A percentile compares a stretch with the other conserved stretches of the same genome.
Conservation (phyloP, 1,140 invertebrate genomes). For the Sycophila sp. region DNA sequence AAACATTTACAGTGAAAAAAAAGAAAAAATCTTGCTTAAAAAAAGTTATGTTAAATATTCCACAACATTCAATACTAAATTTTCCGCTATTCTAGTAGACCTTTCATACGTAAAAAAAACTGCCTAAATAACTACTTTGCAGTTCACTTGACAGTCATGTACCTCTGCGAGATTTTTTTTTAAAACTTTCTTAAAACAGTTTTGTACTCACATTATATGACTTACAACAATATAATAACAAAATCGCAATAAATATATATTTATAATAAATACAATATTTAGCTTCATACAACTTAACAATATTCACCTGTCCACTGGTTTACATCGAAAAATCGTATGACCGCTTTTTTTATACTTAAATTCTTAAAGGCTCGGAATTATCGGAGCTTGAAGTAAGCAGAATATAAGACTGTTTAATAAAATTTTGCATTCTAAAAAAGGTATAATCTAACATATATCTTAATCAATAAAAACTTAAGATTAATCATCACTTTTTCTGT, state of each 20-base stretch:
- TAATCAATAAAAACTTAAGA: slow-evolving; percentile 9
- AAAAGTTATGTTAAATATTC: slow-evolving; percentile 20
- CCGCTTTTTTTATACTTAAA: slow-evolving; percentile 21
- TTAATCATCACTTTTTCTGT: background rate
- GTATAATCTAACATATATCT: background rate
- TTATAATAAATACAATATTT: slow-evolving; percentile 36
- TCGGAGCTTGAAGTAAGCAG: background rate
- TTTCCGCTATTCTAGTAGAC: slow-evolving; percentile 4
- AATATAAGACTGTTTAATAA: slow-evolving; percentile 22
- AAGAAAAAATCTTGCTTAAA: background rate
- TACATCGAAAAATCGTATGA: slow-evolving; percentile 53
- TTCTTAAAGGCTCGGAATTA: slow-evolving; percentile 9
- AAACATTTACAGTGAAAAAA: slow-evolving; percentile 29
- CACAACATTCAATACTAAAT: slow-evolving; percentile 20
- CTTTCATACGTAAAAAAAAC: slow-evolving; percentile 29
- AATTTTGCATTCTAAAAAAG: slow-evolving; percentile 12
- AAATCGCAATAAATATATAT: slow-evolving; percentile 32
- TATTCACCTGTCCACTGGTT: slow-evolving; percentile 48
- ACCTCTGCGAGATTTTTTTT: slow-evolving; percentile 3
- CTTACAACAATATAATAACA: slow-evolving; percentile 28
- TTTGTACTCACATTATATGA: slow-evolving; percentile 28
- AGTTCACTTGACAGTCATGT: slow-evolving; percentile 16
- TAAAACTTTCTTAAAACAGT: slow-evolving; percentile 14
- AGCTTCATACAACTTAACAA: slow-evolving; percentile 48
- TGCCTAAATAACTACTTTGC: background rate